phyloP scores from a whole-genome alignment of 2,113 vertebrate genomes.

The Rhynchopsitta pachyrhyncha region DNA sequence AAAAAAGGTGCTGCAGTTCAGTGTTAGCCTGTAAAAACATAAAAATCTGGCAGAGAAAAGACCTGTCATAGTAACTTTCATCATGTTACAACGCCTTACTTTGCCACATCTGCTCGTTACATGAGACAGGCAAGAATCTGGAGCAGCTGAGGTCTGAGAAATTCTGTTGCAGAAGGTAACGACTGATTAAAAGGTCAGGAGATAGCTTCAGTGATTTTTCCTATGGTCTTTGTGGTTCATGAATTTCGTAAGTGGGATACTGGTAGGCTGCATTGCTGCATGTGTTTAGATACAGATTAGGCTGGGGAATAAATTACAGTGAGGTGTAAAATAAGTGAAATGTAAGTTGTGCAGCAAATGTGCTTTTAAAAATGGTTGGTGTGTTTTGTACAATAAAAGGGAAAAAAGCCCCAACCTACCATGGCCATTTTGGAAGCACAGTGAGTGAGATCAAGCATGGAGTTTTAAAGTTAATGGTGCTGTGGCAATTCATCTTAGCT shows the following conservation, averaged over 20 bases:
- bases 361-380: background rate
- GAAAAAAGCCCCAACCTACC: background rate
- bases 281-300: slow-evolving; percentile 19
- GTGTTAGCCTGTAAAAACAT: slow-evolving; percentile 57
- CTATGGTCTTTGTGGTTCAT: background rate
- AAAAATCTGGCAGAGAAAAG: slow-evolving; percentile 61
- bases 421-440: background rate
- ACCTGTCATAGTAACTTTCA: slow-evolving; percentile 65
- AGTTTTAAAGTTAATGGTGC: background rate
- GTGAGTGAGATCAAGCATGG: background rate
- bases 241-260: slow-evolving; percentile 1
- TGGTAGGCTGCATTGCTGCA: background rate
- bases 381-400: background rate
- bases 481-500: background rate
- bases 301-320: slow-evolving; percentile 4
- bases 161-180: slow-evolving; percentile 37
- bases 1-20: slow-evolving; percentile 10
- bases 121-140: slow-evolving; percentile 35
- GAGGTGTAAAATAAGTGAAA: slow-evolving; percentile 57
- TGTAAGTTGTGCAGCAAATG: slow-evolving; percentile 22
- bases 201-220: background rate
- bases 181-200: slow-evolving; percentile 41
- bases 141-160: slow-evolving; percentile 37
- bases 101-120: slow-evolving; percentile 67
- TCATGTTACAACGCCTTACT: slow-evolving; percentile 59